A percentile compares a stretch with the other conserved stretches of the same genome.
These are phyloP conservation scores for Apeira syringaria DNA, from an alignment of 2,888 invertebrate genomes.

Conservation along the genomic window DNA sequence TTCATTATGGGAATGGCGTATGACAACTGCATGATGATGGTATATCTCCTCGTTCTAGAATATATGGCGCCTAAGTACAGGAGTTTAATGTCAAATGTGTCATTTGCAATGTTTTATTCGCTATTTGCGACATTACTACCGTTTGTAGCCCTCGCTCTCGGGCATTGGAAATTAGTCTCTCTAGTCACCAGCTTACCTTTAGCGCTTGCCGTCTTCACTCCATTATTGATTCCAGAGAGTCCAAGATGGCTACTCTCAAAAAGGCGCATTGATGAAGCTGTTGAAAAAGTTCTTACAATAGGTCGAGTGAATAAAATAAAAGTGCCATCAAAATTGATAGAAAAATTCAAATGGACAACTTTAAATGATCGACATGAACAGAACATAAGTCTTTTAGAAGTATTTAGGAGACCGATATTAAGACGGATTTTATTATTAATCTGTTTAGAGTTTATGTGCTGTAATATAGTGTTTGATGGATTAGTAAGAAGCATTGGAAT, in stretches of 20 bases:
- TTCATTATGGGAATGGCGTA: constrained; percentile 61
- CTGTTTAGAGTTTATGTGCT: constrained; percentile 53
- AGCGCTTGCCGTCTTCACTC: constrained; percentile 46
- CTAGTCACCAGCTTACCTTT: constrained; percentile 57
- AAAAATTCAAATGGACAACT: constrained; percentile 46
- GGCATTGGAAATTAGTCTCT: constrained; percentile 56
- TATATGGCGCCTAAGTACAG: constrained; percentile 61
- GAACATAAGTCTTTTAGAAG: constrained; percentile 42
- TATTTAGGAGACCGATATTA: constrained; percentile 50
- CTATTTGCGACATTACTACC: constrained; percentile 46
- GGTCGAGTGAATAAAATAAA: constrained; percentile 53
- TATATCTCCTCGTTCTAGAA: constrained; percentile 56
- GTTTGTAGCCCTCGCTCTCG: constrained; percentile 54
- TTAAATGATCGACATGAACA: constrained; percentile 36
- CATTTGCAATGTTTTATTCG: constrained; percentile 57
- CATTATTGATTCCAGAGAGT: constrained; percentile 56
- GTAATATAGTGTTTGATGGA: constrained; percentile 53
- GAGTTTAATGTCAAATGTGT: constrained; percentile 50
- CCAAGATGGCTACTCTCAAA: constrained; percentile 59
- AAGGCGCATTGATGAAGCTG: constrained; percentile 54
- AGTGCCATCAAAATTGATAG: constrained; percentile 48
- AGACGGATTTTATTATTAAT: constrained; percentile 49
- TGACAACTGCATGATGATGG: constrained; percentile 60
- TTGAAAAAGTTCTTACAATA: constrained; percentile 49
- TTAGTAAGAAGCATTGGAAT: constrained; percentile 53